A percentile compares a stretch with the other conserved stretches of the same genome.
These are phyloP conservation scores for Agrochola litura DNA, from an alignment of 2,888 invertebrate species.

Conservation along the genomic window DNA sequence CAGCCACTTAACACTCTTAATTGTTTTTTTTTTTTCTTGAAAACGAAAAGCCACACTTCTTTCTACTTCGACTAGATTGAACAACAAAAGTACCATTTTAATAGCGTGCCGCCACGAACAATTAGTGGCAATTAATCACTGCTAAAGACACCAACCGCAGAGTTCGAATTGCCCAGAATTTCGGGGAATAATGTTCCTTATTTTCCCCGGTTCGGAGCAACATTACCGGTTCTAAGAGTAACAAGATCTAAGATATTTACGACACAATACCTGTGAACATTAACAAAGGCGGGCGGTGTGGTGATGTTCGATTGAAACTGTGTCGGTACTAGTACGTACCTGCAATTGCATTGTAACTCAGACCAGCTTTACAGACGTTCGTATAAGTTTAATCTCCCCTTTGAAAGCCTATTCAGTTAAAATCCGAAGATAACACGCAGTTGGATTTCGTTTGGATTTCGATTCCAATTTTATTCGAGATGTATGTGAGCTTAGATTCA, in stretches of 20 bases:
- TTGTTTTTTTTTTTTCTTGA: conserved; percentile 34
- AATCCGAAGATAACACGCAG: conserved; percentile 47
- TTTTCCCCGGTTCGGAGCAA: conserved; percentile 32
- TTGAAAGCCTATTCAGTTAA: conserved; percentile 68
- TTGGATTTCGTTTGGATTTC: conserved; percentile 38
- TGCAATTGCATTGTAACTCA: conserved; percentile 59
- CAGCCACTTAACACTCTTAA: conserved; percentile 25
- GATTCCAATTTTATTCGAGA: conserved; percentile 37
- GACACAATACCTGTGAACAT: conserved; percentile 47
- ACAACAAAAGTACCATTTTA: conserved; percentile 56
- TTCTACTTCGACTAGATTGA: conserved; percentile 37
- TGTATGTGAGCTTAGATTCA: conserved; percentile 7
- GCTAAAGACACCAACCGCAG: conserved; percentile 44
- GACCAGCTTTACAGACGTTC: conserved; percentile 43
- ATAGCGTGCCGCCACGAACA: conserved; percentile 48
- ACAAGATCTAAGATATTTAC: conserved; percentile 54
- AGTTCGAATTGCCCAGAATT: conserved; percentile 39
- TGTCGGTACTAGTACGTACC: conserved; percentile 28
- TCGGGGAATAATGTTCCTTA: conserved; percentile 31
- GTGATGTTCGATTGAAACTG: conserved; percentile 46
- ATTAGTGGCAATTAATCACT: conserved; percentile 61
- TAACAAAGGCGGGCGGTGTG: conserved; percentile 49
- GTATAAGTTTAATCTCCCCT: conserved; percentile 60
- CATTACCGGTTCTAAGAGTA: conserved; percentile 33
- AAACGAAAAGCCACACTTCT: conserved; percentile 29